Conservation (phyloP, 2,113 vertebrate species). For the Takifugu flavidus region DNA sequence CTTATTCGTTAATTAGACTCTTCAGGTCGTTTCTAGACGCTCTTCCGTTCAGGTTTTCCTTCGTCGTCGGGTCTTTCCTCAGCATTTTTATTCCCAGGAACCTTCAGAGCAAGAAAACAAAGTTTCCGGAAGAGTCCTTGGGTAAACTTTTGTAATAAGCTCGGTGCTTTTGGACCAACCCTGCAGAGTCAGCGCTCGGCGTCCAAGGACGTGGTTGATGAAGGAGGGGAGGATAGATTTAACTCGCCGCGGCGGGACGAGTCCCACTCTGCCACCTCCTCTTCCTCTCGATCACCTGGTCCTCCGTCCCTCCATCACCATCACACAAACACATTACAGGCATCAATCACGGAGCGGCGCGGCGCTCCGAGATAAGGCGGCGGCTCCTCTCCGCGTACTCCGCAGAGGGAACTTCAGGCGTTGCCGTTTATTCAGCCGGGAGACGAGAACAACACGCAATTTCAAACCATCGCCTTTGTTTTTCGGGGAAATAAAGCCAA, state of each 20-base stretch:
- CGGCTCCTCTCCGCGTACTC: neutral
- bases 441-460: no score
- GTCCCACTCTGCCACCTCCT: constrained; percentile 53
- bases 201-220: constrained; percentile 61
- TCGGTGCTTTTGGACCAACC: constrained; percentile 54
- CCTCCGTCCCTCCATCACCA: constrained; percentile 5
- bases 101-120: neutral
- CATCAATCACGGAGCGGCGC: constrained; percentile 44
- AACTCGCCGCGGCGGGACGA: constrained; percentile 51
- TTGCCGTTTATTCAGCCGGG: no score
- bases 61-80: neutral
- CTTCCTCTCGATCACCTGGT: constrained; percentile 42
- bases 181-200: constrained; percentile 60
- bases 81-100: no score
- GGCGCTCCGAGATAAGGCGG: neutral
- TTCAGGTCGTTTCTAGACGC: neutral
- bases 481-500: no score
- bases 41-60: no score
- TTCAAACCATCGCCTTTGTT: no score
- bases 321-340: constrained; percentile 31
- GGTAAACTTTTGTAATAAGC: constrained; percentile 64
- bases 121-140: constrained; percentile 54
- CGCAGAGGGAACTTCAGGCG: no score
- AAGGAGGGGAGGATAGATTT: constrained; percentile 65
- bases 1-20: neutral